phyloP scores from a whole-genome alignment of 2,113 vertebrate genomes.

The Fukomys damarensis region DNA sequence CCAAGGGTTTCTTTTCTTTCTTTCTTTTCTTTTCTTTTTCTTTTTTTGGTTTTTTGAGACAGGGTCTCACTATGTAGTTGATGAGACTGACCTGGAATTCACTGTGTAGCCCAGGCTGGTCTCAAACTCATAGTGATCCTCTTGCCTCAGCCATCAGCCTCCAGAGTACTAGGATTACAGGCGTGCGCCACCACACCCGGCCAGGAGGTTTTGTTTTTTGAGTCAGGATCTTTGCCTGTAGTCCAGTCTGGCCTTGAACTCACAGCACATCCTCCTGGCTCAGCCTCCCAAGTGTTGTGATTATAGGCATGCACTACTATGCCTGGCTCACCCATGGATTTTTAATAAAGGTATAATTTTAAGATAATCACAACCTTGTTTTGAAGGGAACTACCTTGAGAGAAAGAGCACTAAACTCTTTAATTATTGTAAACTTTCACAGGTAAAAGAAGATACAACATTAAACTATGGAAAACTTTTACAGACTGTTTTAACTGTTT shows the following conservation, averaged over 20 bases:
- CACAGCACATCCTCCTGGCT: not conserved
- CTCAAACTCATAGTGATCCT: too few species aligned
- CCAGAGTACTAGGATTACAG: too few species aligned
- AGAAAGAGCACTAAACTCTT: not conserved
- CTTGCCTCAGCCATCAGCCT: too few species aligned
- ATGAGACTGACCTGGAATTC: too few species aligned
- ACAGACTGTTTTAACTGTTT: slow-evolving; percentile 99
- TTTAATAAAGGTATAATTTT: slow-evolving; percentile 1
- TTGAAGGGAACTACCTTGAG: not conserved
- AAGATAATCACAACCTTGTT: not conserved
- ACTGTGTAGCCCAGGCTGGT: too few species aligned
- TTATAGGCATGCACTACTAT: not conserved
- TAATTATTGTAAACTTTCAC: slow-evolving; percentile 57
- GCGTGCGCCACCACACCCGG: too few species aligned
- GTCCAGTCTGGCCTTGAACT: not conserved
- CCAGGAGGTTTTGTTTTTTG: too few species aligned
- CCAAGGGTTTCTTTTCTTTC: not conserved
- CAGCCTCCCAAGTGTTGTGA: not conserved
- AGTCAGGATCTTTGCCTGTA: not conserved
- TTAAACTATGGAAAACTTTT: slow-evolving; percentile 99
- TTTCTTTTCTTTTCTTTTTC: not conserved
- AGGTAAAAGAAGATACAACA: slow-evolving; percentile 99
- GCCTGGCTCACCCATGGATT: not conserved
- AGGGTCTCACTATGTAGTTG: too few species aligned
- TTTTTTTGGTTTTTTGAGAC: not conserved